A percentile compares a stretch with the other conserved stretches of the same genome.
phyloP scores from a whole-genome alignment of 2,113 vertebrate genomes.

The Raphicerus campestris region DNA sequence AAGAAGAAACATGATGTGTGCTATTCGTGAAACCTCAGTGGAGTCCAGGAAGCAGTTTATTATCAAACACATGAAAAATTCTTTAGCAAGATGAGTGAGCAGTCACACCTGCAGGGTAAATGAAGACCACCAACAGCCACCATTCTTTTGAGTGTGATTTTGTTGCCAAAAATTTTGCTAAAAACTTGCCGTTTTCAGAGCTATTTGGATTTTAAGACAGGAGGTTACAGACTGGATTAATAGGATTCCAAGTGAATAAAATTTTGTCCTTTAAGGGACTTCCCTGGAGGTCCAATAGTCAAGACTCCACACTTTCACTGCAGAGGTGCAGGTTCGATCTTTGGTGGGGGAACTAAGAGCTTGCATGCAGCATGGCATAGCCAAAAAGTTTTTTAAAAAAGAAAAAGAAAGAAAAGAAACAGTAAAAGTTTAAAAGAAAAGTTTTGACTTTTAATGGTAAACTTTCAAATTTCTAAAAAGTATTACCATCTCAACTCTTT shows the following conservation, averaged over 20 bases:
- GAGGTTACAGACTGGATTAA: neutral
- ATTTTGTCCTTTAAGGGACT: neutral
- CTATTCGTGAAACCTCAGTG: fast-evolving
- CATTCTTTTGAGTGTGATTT: neutral
- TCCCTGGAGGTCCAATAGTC: neutral
- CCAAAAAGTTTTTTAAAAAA: neutral
- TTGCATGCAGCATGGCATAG: neutral
- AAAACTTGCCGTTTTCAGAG: neutral
- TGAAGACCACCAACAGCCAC: neutral
- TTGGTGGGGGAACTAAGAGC: neutral
- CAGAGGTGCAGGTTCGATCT: neutral
- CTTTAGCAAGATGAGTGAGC: neutral
- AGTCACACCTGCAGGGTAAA: neutral
- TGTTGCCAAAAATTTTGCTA: neutral
- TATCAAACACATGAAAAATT: neutral
- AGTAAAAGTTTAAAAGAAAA: too few relatives aligned
- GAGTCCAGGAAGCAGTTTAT: neutral
- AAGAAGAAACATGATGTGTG: neutral
- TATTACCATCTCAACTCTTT: neutral
- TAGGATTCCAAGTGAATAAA: neutral
- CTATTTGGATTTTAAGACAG: neutral
- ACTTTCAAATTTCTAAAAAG: neutral
- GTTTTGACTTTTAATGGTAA: constrained; percentile 18
- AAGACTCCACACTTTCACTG: neutral
- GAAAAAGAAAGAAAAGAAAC: too few relatives aligned